Base-by-base conservation (phyloP, 2,113 vertebrate genomes). In the Peromyscus californicus region DNA sequence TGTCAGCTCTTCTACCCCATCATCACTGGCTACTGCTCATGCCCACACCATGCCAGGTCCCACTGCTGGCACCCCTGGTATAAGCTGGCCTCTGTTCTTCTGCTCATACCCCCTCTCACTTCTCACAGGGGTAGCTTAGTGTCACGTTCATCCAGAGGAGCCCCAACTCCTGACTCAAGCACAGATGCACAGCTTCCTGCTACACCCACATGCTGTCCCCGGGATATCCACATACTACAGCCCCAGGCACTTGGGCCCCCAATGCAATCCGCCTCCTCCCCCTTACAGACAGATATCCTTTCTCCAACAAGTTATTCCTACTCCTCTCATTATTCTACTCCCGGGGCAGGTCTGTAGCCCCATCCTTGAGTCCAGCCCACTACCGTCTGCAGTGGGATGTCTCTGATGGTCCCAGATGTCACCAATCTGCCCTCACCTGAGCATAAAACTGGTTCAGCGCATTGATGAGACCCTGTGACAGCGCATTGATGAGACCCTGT, bases 321-420 rank as follows among this genome's bases (percentile, higher is more conserved):
- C 15, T 24, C n/a, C n/a, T n/a, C 59, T 61, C 57, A 1, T 5
- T 3, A 29, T 39, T 69, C 85, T 9, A 22, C 83, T 31, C 80
- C 26, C 26, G 21, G 75, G 74, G 61, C 36, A 42, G 48, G 61
- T 13, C 57, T 1, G 1, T 0, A 5, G 83, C 13, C 3, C 0
- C 22, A 0, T 22, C 1, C 1, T 29, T 16, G 70, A 65, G 42
- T n/a, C 36, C 8, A 21, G 89, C 26, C 72, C 31, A 36, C 65
- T 3, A 36, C 59, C 16, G 21, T 26, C 21, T 57, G 13, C 8
- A 13, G 10, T 39, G 12, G 19, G 61, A 36, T 24, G 63, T 6
- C 59, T n/a, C 29, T 5, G 29, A 21, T 7, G 9, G 31, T 24
- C 48, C n/a, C 17, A 24, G 13, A 7, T 6, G 36, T 39, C 26